Conservation (phyloP, 2,797 vertebrate genomes). For the Coregonus ussuriensis region DNA sequence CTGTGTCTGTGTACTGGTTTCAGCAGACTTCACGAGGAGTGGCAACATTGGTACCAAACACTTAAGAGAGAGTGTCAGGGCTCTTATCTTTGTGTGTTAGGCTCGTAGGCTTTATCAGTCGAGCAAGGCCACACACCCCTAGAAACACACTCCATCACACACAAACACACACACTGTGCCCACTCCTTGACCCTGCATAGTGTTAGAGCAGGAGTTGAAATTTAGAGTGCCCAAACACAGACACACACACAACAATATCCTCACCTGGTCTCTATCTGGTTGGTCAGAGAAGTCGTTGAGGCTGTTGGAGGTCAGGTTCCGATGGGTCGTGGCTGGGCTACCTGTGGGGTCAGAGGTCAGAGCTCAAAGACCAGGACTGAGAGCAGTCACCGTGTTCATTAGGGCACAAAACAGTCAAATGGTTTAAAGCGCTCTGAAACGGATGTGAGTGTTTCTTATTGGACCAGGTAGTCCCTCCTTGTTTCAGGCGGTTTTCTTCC, state of each 20-base stretch:
- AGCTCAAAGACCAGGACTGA: neutral
- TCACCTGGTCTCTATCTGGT: conserved; percentile 97
- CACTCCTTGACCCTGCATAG: neutral
- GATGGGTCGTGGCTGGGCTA: conserved; percentile 87
- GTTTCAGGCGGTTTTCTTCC: neutral
- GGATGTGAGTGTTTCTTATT: neutral
- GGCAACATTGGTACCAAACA: conserved; percentile 39
- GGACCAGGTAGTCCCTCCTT: neutral
- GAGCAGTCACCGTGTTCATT: neutral
- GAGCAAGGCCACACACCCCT: neutral
- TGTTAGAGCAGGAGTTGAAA: neutral
- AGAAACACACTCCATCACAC: too few relatives aligned
- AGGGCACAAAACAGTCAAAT: neutral
- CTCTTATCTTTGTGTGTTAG: conserved; percentile 25
- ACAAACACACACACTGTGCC: neutral
- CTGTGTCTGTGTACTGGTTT: conserved; percentile 33
- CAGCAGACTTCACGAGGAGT: conserved; percentile 19
- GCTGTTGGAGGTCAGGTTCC: conserved; percentile 95
- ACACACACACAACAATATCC: neutral
- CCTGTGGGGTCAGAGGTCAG: conserved; percentile 69
- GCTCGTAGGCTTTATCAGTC: conserved; percentile 1
- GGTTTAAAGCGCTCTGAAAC: neutral
- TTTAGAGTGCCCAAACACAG: too few relatives aligned
- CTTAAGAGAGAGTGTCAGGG: conserved; percentile 9
- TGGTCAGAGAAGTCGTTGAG: conserved; percentile 97